These are phyloP conservation scores for Poecilia gillii DNA, from an alignment of 2,797 vertebrate species.

Conservation along the genomic window DNA sequence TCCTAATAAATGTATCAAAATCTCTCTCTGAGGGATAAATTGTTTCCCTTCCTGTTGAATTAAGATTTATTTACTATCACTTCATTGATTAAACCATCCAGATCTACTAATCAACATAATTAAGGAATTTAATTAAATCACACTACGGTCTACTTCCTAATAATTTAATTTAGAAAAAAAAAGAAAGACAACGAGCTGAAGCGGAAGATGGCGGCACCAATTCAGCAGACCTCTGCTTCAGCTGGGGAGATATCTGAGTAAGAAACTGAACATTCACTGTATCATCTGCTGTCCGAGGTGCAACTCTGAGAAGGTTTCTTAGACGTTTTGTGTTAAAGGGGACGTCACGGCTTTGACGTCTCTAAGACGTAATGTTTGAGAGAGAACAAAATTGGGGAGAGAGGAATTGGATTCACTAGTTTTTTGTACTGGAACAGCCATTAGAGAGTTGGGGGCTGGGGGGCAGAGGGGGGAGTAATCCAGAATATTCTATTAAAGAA, in stretches of 20 bases:
- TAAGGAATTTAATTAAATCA: background rate
- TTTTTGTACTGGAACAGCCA: background rate
- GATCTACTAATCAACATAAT: background rate
- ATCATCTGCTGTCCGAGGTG: background rate
- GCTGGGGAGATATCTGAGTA: background rate
- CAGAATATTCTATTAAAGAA: background rate
- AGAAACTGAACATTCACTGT: background rate
- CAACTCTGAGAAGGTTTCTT: background rate
- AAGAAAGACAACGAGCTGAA: background rate
- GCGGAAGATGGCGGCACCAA: background rate
- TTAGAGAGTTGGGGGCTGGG: too few relatives aligned
- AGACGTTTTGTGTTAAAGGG: background rate
- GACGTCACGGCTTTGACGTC: background rate
- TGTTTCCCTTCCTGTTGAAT: background rate
- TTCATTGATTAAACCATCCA: background rate
- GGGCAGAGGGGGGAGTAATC: background rate
- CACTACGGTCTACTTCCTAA: background rate
- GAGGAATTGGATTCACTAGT: background rate
- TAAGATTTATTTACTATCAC: background rate
- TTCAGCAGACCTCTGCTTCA: background rate
- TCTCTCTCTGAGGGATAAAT: background rate
- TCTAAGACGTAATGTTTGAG: background rate
- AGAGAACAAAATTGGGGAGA: background rate
- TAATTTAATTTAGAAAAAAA: background rate
- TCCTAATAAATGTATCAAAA: background rate